A percentile compares a stretch with the other conserved stretches of the same genome.
Conservation (phyloP, 2,113 vertebrate species). For the Cygnus atratus region DNA sequence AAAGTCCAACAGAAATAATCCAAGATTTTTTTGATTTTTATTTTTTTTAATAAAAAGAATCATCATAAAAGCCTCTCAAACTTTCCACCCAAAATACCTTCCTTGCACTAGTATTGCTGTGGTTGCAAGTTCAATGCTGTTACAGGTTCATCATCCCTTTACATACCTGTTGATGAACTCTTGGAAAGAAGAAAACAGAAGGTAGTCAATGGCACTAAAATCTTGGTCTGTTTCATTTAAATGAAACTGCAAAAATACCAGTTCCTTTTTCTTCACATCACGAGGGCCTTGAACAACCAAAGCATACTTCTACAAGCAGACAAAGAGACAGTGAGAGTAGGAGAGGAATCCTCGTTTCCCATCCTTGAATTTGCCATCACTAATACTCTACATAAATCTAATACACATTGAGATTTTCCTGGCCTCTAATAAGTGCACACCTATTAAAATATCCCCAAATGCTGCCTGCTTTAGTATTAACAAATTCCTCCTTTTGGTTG, state of each 20-base stretch:
- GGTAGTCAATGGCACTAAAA: constrained; percentile 97
- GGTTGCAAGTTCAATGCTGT: not conserved
- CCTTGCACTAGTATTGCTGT: not conserved
- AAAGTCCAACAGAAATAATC: not conserved
- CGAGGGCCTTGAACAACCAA: constrained; percentile 90
- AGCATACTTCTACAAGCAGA: constrained; percentile 81
- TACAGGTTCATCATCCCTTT: not conserved
- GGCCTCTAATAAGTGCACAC: not conserved
- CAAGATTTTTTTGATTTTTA: too few relatives aligned
- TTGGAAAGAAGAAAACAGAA: constrained; percentile 91
- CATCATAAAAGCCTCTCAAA: not conserved
- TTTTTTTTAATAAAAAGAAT: not conserved
- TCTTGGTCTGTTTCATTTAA: constrained; percentile 90
- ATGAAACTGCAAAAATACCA: constrained; percentile 95
- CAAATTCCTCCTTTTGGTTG: not conserved
- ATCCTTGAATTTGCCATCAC: not conserved
- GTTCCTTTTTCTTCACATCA: constrained; percentile 89
- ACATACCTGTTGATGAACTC: constrained; percentile 79
- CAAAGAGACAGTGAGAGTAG: not conserved
- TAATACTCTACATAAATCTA: not conserved
- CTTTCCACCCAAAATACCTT: not conserved
- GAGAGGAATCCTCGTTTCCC: not conserved
- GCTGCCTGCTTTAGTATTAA: not conserved
- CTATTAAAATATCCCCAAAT: not conserved
- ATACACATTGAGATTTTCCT: not conserved